phyloP scores from a whole-genome alignment of 1,140 invertebrate genomes.

The Drosophila watanabei region DNA sequence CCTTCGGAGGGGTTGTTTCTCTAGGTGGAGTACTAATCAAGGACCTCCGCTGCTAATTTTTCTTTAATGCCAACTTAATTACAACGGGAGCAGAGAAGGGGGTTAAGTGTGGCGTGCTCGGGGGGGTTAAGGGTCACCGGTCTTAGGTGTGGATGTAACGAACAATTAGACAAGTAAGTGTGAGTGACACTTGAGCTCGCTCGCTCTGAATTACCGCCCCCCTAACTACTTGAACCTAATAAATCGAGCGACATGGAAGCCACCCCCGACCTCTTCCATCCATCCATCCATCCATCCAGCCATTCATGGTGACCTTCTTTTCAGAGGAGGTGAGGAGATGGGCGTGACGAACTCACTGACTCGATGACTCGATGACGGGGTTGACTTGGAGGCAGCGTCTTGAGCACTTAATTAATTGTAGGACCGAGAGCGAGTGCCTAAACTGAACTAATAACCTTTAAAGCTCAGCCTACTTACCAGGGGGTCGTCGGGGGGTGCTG shows the following conservation, averaged over 20 bases:
- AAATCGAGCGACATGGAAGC: conserved; percentile 71
- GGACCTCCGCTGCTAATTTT: conserved; percentile 63
- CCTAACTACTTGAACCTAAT: conserved; percentile 77
- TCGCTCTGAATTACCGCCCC: conserved; percentile 44
- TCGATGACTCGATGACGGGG: conserved; percentile 35
- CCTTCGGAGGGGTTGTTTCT: neutral
- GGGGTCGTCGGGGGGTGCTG: neutral
- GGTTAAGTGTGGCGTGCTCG: neutral
- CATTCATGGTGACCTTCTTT: conserved; percentile 70
- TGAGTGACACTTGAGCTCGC: conserved; percentile 63
- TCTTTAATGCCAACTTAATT: conserved; percentile 82
- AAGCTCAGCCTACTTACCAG: conserved; percentile 28
- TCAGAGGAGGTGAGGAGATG: conserved; percentile 23
- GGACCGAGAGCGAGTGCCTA: conserved; percentile 56
- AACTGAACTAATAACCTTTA: conserved; percentile 83
- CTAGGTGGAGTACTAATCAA: conserved; percentile 47
- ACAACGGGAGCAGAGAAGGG: conserved; percentile 39
- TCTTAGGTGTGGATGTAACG: conserved; percentile 47
- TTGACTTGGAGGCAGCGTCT: conserved; percentile 64
- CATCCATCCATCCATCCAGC: neutral
- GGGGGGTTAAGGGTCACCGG: conserved; percentile 37
- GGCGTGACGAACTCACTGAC: conserved; percentile 46
- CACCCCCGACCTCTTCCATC: neutral
- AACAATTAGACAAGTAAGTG: conserved; percentile 65
- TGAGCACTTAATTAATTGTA: conserved; percentile 82